Base-by-base conservation (phyloP, 2,113 vertebrate genomes). In the Scartelaos histophorus region DNA sequence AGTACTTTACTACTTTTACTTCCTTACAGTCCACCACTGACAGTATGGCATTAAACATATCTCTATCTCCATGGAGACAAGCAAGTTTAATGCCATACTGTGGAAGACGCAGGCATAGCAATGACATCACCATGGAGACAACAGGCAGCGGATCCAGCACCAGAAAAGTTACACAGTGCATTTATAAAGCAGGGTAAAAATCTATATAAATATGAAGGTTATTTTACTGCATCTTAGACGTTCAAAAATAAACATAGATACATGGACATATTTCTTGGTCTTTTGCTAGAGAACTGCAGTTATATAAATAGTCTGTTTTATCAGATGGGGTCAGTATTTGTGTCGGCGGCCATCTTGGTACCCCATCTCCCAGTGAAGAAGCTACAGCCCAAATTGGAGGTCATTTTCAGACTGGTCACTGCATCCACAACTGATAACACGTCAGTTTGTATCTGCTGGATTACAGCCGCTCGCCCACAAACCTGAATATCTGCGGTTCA, bases 271-370 rank as follows among this genome's bases (percentile, higher is more conserved):
- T 76, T 69, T 46, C 76, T 67, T 24, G 22, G 22, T 66, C 24
- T 17, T 66, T 70, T 75, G 47, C 81, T 5, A 84, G 29, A 75
- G 76, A 66, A 69, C n/a, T 67, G 60, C 66, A 9, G 78, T 82
- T 80, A 77, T 78, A 82, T 57, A 69, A 62, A 67, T 85, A 61
- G 74, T 61, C 79, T 73, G 77, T 71, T 71, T 88, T 79, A 87
- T 87, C 81, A 79, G 80, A 25, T 71, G 29, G 3, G 35, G 89
- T 89, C 89, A 87, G 86, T 88, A 82, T 85, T 82, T 72, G 78
- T 24, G 69, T 84, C 80, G 38, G 24, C 45, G 7, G 66, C 71
- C 65, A 15, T 72, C 82, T 77, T 76, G 80, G 70, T 86, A 87
- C 89, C 86, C 74, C 82, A 88, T 88, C 69, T 82, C 73, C 47